Evolutionary conservation across 2,113 vertebrate genomes (phyloP), one percentile per base, ranked within the genome.

Genomic region (Abramis brama): DNA sequence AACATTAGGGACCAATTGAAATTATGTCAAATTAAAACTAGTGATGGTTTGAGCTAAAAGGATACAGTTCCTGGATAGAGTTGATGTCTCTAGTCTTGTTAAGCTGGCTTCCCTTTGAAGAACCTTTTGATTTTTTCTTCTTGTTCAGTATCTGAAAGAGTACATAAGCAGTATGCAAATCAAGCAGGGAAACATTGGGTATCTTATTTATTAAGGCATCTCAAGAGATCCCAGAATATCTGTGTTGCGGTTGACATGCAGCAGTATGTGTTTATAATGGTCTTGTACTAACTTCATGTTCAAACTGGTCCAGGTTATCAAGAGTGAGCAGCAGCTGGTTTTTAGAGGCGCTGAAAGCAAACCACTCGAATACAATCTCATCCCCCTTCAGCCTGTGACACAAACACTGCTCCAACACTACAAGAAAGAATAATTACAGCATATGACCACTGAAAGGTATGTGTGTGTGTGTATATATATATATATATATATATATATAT

Each of bases 321-420:
- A 87, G 0, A 23, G 86, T 94, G 6, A 98, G 94, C 3, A 80
- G 86, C 0, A 86, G 45, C 11, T 86, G 92, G 55, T 33, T 90
- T 91, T 92, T 95, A 10, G 94, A 94, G 60, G 90, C 90, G 84
- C 94, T 94, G 82, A 96, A 99, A 25, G 97, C 97, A 19, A 98
- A 66, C 89, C 97, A 96, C 91, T 97, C 95, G 0, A 83, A n/a
- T 2, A 95, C 93, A 59, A 98, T 91, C 0, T 91, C 89, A 5
- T 94, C 91, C 1, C 94, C 93, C 0, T 84, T 88, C 19, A 96
- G 88, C 64, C 95, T 90, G 80, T 95, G 93, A 30, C 91, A 92
- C 19, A 95, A 75, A 47, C 97, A 98, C 83, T 96, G 94, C 89
- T 97, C 96, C 87, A 96, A 88, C 95, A 99, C 97, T 99, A 90